Conservation (phyloP, 1,140 invertebrate species). For the Ceratosolen solmsi region DNA sequence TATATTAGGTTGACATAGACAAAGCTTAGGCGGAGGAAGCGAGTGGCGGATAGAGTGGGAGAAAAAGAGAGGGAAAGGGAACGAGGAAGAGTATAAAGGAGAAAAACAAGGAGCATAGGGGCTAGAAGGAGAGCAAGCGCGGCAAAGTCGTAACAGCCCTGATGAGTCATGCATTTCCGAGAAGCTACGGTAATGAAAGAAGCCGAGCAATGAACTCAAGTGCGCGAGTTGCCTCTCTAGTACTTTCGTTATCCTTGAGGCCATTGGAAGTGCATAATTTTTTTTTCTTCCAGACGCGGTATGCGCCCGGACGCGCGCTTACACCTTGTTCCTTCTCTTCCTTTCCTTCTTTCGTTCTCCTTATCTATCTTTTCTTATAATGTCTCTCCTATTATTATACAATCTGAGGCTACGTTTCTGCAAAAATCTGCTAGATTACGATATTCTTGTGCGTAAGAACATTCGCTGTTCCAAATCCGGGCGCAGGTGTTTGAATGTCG, state of each 20-base stretch:
- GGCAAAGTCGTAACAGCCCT: conserved; percentile 2
- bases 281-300: background rate
- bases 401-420: background rate
- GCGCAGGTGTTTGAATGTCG: background rate
- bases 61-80: background rate
- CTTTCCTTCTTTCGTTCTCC: conserved; percentile 2
- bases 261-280: conserved; percentile 24
- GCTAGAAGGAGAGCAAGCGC: background rate
- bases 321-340: conserved; percentile 12
- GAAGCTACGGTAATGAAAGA: conserved; percentile 48
- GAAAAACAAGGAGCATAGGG: background rate
- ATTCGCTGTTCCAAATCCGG: background rate
- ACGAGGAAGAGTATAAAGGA: background rate
- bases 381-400: too few species aligned
- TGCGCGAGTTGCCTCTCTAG: conserved; percentile 25
- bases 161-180: conserved; percentile 48
- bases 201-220: conserved; percentile 45
- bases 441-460: background rate
- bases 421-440: background rate
- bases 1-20: background rate
- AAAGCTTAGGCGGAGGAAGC: background rate
- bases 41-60: background rate
- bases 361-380: too few species aligned
- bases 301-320: conserved; percentile 1
- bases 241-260: conserved; percentile 43